Evolutionary conservation across 2,888 invertebrate genomes (phyloP).

Genomic region (Trissoscelio sp.): DNA sequence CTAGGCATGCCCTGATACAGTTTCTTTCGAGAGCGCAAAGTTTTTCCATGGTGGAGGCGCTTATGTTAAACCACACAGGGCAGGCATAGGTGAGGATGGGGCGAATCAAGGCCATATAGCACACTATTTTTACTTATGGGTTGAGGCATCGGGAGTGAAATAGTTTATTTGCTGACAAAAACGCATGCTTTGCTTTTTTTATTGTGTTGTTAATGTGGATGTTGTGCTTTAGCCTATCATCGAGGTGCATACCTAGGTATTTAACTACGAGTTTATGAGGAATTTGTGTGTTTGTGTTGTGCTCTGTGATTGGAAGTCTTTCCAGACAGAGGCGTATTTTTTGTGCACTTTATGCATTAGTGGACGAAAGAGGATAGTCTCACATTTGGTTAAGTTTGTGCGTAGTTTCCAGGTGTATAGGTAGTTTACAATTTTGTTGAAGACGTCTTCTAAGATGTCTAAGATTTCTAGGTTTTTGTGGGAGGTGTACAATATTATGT

Average conservation of each 20-base stretch:
- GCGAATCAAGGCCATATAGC: background rate
- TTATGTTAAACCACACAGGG: background rate
- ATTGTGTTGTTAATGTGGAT: background rate
- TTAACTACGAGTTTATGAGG: background rate
- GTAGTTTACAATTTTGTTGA: background rate
- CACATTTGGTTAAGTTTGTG: constrained; percentile 13
- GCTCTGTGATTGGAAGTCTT: no score
- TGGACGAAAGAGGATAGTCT: constrained; percentile 13
- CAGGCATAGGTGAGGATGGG: background rate
- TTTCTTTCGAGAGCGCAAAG: no score
- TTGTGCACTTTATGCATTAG: background rate
- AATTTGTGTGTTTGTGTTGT: no score
- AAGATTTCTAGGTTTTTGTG: background rate
- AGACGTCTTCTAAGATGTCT: background rate
- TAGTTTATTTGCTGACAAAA: background rate
- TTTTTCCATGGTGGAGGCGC: background rate
- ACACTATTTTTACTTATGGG: background rate
- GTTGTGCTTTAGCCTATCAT: background rate
- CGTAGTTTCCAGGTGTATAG: constrained; percentile 2
- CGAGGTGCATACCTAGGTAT: background rate
- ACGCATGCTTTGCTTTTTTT: background rate
- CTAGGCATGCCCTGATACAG: no score
- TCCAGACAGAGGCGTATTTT: no score
- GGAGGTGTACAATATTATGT: constrained; percentile 11
- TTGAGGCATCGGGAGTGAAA: background rate